Percentiles rank a stretch among this genome's conserved stretches.
Conservation (phyloP, 2,888 invertebrate genomes). For the Cryptophagus acutangulus region DNA sequence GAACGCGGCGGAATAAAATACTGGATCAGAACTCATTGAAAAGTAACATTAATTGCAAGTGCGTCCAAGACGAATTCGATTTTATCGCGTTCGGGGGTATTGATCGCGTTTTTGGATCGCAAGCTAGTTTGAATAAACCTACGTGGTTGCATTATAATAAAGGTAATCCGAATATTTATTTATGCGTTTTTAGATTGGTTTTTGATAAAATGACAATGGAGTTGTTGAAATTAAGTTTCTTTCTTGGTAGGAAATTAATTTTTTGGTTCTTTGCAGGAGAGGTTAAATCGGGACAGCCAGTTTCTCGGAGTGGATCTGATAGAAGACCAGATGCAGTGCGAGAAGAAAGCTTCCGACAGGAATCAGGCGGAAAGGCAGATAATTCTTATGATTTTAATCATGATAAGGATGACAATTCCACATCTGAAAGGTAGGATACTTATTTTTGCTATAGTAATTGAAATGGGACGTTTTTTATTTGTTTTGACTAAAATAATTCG, state of each 20-base stretch:
- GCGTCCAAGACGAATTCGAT: slow-evolving; percentile 44
- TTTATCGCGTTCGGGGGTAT: slow-evolving; percentile 43
- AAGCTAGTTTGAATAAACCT: slow-evolving; percentile 26
- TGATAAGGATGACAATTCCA: slow-evolving; percentile 23
- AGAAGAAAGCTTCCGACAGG: slow-evolving; percentile 38
- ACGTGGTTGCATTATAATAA: slow-evolving; percentile 26
- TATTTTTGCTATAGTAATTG: too few relatives aligned
- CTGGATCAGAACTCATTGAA: slow-evolving; percentile 38
- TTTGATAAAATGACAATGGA: not conserved
- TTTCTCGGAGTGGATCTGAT: slow-evolving; percentile 46
- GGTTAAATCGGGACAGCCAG: slow-evolving; percentile 44
- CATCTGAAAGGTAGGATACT: slow-evolving; percentile 31
- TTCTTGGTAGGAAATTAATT: too few relatives aligned
- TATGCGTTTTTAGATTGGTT: not conserved
- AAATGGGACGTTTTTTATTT: too few relatives aligned
- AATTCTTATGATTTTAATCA: slow-evolving; percentile 20
- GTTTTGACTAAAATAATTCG: too few relatives aligned
- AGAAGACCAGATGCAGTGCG: slow-evolving; percentile 45
- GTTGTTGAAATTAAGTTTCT: not conserved
- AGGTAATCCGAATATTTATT: too few relatives aligned
- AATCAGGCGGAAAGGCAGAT: slow-evolving; percentile 25
- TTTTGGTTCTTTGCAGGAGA: slow-evolving; percentile 39
- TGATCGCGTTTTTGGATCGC: slow-evolving; percentile 19
- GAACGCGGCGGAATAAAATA: slow-evolving; percentile 41
- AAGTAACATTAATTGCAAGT: slow-evolving; percentile 33